Conservation (phyloP, 1,140 invertebrate species). For the Brachionus manjavacas region DNA sequence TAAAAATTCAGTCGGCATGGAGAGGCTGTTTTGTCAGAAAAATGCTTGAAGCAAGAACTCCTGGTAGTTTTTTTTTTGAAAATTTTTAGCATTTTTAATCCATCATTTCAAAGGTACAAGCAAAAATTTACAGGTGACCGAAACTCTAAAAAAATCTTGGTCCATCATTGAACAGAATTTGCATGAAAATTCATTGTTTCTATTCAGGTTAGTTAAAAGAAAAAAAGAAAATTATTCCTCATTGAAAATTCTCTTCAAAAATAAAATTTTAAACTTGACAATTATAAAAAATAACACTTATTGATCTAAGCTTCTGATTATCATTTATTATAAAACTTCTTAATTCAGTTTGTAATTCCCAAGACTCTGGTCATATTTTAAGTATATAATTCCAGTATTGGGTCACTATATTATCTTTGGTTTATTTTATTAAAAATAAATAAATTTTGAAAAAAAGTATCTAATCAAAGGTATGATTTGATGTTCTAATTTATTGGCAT, state of each 20-base stretch:
- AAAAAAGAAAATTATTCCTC: not conserved
- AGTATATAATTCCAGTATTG: too few relatives aligned
- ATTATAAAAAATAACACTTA: too few relatives aligned
- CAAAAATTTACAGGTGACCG: conserved; percentile 49
- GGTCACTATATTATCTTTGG: too few relatives aligned
- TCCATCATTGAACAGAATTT: conserved; percentile 50
- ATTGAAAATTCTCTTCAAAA: not conserved
- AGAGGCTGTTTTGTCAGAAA: conserved; percentile 51
- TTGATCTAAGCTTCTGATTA: too few relatives aligned
- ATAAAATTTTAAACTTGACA: too few relatives aligned
- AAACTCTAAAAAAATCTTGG: conserved; percentile 52
- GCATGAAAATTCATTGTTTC: conserved; percentile 50
- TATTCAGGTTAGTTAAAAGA: conserved; percentile 49
- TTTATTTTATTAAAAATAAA: too few relatives aligned
- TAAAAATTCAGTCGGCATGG: conserved; percentile 54
- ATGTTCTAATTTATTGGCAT: too few relatives aligned
- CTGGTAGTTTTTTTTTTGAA: conserved; percentile 39
- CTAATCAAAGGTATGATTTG: too few relatives aligned
- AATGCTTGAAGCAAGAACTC: conserved; percentile 47
- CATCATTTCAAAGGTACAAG: conserved; percentile 39
- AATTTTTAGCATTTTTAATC: not conserved
- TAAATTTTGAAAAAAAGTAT: too few relatives aligned
- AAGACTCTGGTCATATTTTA: too few relatives aligned
- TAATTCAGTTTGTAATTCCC: too few relatives aligned
- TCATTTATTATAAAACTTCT: too few relatives aligned